Base-by-base conservation (phyloP, 2,888 invertebrate genomes). In the Piscicola geometra region DNA sequence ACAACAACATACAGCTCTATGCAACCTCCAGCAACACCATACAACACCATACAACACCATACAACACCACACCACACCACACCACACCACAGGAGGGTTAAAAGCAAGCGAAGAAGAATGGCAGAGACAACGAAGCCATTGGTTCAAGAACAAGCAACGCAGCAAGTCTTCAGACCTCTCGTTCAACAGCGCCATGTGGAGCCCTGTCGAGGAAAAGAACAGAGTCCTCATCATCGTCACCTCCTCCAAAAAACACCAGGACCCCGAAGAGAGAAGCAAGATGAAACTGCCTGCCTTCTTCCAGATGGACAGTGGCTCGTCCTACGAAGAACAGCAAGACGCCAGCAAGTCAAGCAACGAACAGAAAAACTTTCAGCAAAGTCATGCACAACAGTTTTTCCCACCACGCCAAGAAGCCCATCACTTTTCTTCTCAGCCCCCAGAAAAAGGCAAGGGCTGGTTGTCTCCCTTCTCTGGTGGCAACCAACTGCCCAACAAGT, bases 271-370 rank as follows among this genome's bases (percentile, higher is more conserved):
- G 21, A 73, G 67, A 32, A 70, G 35, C 28, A 70, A 71, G 30
- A 71, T 74, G 15, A 78, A 78, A 50, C 76, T 76, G 15, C 78
- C 78, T 1, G 76, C 78, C 9, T 76, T 78, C 74, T 76, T 78
- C 41, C 78, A 78, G 47, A 75, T 78, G 76, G 78, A 78, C 52
- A 78, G 78, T 52, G 78, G 77, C 3, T 78, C 78, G 32, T 77
- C 77, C 1, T 78, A 78, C 71, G 78, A 78, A 36, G 78, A 78
- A 21, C 69, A 71, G 0, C 28, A 76, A 18, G 71, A 75, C 0
- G 52, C 70, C 28, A 64, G 60, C 33, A 70, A 70, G 41, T 2
- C 30, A 2, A 12, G 5, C 21, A 35, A 70, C 28, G 18, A 41
- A 9, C 70, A 35, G 9, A 15, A 9, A 9, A 5, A 5, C 41